Base-by-base conservation (phyloP, 1,140 invertebrate species). In the Ridgeia piscesae region DNA sequence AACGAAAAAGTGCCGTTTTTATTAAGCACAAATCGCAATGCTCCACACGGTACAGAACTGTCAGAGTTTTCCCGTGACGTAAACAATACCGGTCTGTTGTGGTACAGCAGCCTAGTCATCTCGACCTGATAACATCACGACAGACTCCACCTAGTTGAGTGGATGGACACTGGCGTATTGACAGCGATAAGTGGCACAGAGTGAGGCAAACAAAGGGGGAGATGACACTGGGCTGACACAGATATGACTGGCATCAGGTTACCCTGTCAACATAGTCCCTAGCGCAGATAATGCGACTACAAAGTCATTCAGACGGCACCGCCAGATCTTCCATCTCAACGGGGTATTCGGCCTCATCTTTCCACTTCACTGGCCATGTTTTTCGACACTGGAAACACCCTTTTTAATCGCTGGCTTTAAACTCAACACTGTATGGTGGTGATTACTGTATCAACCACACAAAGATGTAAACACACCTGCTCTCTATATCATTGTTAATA, bases 291-390 rank as follows among this genome's bases (percentile, higher is more conserved):
- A 77, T 21, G 58, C 0, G 58, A 77, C 58, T 77, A 77, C 58
- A 77, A 42, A 42, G 58, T 77, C 58, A 21, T 77, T 77, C 58
- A 77, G 58, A 77, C 58, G 11, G 11, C 11, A 93, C 50, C 91
- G 34, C 50, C 58, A 92, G 9, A 77, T 91, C 48, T 58, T 92
- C 33, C 35, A 50, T 91, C 11, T 90, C 8, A 34, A 17, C 31
- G 21, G 14, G 2, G 17, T 77, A 77, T 77, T 77, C 2, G 58
- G 2, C 2, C 58, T 77, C 58, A 27, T 77, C 58, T 77, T 77
- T 77, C 27, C 17, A 21, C 58, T 14, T 21, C 58, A 31, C 17
- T 4, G 27, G 27, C 27, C 58, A 77, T 77, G 58, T 77, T 31
- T 77, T 31, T n/a, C n/a, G 17, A 27, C 58, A 77, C 58, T 21